Conservation (phyloP, 2,113 vertebrate species). For the Daubentonia madagascariensis region DNA sequence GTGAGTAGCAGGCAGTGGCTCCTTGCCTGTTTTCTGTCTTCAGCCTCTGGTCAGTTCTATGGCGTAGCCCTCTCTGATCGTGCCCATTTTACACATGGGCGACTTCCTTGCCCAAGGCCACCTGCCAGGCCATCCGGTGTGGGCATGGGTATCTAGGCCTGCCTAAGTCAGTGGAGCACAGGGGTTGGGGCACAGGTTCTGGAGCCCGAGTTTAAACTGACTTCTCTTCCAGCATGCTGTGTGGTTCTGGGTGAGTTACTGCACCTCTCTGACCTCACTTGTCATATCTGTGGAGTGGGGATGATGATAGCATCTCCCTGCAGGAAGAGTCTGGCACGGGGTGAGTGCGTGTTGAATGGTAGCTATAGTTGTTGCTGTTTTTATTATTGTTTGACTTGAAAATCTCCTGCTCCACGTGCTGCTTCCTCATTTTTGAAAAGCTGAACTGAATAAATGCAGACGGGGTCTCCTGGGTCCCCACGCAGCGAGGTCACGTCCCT, state of each 20-base stretch:
- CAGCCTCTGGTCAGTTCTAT: no score
- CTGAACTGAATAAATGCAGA: slow-evolving; percentile 14
- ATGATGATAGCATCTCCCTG: background rate
- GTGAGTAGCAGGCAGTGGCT: no score
- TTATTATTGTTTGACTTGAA: slow-evolving; percentile 71
- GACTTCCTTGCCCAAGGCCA: background rate
- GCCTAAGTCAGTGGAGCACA: background rate
- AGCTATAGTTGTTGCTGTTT: slow-evolving; percentile 59
- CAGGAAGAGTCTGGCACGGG: background rate
- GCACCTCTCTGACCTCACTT: background rate
- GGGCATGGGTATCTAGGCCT: background rate
- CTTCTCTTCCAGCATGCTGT: background rate
- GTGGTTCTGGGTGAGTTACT: background rate
- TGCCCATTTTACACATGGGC: background rate
- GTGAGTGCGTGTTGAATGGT: slow-evolving; percentile 23
- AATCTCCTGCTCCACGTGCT: slow-evolving; percentile 35
- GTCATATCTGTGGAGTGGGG: background rate
- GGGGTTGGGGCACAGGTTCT: background rate
- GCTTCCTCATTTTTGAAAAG: background rate
- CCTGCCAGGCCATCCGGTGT: background rate
- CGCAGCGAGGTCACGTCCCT: background rate
- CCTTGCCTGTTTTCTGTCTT: background rate
- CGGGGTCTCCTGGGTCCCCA: background rate
- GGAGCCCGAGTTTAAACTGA: background rate
- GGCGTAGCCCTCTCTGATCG: background rate